Conservation (phyloP, 2,888 invertebrate species). For the Pyralis farinalis region DNA sequence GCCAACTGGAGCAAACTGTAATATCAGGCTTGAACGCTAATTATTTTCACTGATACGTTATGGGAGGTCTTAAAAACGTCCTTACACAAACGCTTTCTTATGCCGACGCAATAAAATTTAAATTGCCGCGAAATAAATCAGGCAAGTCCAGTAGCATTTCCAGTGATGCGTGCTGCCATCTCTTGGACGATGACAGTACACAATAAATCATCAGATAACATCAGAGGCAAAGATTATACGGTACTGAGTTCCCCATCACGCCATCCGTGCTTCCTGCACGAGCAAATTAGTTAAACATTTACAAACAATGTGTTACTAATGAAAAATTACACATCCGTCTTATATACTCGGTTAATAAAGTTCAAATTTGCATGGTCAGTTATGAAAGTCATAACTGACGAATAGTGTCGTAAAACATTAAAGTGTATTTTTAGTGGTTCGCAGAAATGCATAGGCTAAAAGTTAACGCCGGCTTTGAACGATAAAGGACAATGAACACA, state of each 20-base stretch:
- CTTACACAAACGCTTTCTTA: conserved; percentile 24
- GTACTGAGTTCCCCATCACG: conserved; percentile 66
- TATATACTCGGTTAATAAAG: conserved; percentile 31
- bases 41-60: conserved; percentile 24
- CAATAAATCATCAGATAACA: conserved; percentile 79
- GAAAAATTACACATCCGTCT: conserved; percentile 26
- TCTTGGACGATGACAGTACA: conserved; percentile 72
- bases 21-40: conserved; percentile 18
- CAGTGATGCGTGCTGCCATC: conserved; percentile 77
- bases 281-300: conserved; percentile 73
- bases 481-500: conserved; percentile 61
- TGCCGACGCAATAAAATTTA: conserved; percentile 31
- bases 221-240: conserved; percentile 78
- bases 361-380: conserved; percentile 26
- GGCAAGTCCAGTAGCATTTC: conserved; percentile 52
- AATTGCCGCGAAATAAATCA: conserved; percentile 39
- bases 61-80: conserved; percentile 42
- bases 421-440: conserved; percentile 73
- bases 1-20: conserved; percentile 10
- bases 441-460: conserved; percentile 56
- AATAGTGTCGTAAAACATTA: conserved; percentile 42
- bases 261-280: conserved; percentile 77
- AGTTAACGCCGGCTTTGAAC: conserved; percentile 54
- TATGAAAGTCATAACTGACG: conserved; percentile 20
- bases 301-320: conserved; percentile 43